Percentiles rank a stretch among this genome's conserved stretches.
phyloP scores from a whole-genome alignment of 2,113 vertebrate species.

The Oreochromis aureus region DNA sequence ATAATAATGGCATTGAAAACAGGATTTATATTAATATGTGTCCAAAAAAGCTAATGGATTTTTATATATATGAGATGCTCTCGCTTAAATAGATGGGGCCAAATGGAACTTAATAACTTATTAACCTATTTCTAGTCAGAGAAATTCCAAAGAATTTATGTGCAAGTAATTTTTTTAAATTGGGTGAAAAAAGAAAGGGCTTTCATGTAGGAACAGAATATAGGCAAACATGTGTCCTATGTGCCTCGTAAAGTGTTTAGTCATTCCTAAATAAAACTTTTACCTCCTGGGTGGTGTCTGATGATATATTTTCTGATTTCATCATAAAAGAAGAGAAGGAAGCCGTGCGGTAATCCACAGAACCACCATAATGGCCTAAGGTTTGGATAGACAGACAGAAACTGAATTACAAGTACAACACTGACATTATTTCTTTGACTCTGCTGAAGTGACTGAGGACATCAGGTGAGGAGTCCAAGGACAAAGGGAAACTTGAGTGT shows the following conservation, averaged over 20 bases:
- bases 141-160: neutral
- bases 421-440: neutral
- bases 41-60: neutral
- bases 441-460: neutral
- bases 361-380: conserved; percentile 77
- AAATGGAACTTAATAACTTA: neutral
- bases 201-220: neutral
- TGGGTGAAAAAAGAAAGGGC: neutral
- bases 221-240: neutral
- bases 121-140: neutral
- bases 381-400: neutral
- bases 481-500: neutral
- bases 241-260: neutral
- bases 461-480: neutral
- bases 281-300: conserved; percentile 76
- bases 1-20: neutral
- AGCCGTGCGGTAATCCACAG: conserved; percentile 75
- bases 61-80: neutral
- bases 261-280: neutral
- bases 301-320: conserved; percentile 76
- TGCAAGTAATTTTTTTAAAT: neutral
- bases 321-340: conserved; percentile 78
- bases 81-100: neutral
- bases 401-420: neutral
- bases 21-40: neutral